Percentiles rank a stretch among this genome's conserved stretches.
Conservation (phyloP, 2,888 invertebrate species). For the Acronicta leporina region DNA sequence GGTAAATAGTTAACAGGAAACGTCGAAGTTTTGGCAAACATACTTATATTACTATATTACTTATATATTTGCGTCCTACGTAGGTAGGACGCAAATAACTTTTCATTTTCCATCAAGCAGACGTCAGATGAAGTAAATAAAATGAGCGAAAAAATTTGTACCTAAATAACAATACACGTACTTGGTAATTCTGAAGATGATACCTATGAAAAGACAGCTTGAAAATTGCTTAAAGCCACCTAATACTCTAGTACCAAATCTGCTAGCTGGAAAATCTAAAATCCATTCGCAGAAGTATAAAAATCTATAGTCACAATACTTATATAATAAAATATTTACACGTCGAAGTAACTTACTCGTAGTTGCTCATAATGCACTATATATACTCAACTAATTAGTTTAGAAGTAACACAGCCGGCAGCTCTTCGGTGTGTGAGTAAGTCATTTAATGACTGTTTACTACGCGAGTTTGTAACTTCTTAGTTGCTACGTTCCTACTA, state of each 20-base stretch:
- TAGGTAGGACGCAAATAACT: slow-evolving; percentile 32
- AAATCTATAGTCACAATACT: background rate
- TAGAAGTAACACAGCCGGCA: slow-evolving; percentile 38
- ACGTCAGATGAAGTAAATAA: slow-evolving; percentile 24
- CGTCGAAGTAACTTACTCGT: slow-evolving; percentile 4
- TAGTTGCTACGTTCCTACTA: slow-evolving; percentile 37
- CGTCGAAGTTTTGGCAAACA: slow-evolving; percentile 37
- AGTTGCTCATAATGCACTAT: slow-evolving; percentile 18
- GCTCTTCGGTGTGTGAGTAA: slow-evolving; percentile 45
- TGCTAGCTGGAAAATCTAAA: no score
- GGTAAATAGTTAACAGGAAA: slow-evolving; percentile 42
- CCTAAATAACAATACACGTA: slow-evolving; percentile 40
- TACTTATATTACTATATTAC: no score
- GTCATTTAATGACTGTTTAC: slow-evolving; percentile 55
- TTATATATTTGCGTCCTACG: no score
- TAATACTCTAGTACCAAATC: no score
- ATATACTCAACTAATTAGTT: slow-evolving; percentile 49
- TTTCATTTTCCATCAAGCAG: slow-evolving; percentile 25
- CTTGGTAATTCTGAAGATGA: slow-evolving; percentile 21
- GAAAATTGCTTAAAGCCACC: slow-evolving; percentile 27
- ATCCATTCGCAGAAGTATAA: background rate
- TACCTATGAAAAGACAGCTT: slow-evolving; percentile 26
- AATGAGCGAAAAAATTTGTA: slow-evolving; percentile 45
- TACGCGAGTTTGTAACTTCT: slow-evolving; percentile 48
- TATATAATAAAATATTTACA: slow-evolving; percentile 10